Percentiles rank a stretch among this genome's conserved stretches.
phyloP scores from a whole-genome alignment of 2,113 vertebrate genomes.

The Ptychochromis oligacanthus region DNA sequence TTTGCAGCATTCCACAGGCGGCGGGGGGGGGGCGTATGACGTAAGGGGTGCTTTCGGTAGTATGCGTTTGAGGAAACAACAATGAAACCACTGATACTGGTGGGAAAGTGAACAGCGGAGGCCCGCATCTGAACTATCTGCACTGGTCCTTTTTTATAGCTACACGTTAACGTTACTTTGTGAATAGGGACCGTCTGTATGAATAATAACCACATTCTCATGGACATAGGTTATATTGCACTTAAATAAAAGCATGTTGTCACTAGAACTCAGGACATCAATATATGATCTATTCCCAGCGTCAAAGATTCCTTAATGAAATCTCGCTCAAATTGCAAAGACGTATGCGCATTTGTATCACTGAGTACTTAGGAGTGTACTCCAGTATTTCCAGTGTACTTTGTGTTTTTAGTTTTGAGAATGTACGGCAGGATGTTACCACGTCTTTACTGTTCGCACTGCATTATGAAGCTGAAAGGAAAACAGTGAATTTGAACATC shows the following conservation, averaged over 20 bases:
- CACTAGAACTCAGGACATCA: not conserved
- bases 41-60: conserved; percentile 31
- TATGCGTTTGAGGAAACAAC: not conserved
- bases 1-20: conserved; percentile 38
- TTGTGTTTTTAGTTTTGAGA: not conserved
- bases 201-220: not conserved
- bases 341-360: no score
- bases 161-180: not conserved
- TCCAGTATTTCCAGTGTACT: no score
- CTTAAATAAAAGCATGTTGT: not conserved
- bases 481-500: not conserved
- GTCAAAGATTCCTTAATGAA: not conserved
- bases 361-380: no score
- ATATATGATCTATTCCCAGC: not conserved
- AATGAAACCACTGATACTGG: not conserved
- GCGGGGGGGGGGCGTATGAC: conserved; percentile 24
- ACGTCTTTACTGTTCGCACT: not conserved
- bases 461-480: not conserved
- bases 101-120: not conserved
- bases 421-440: not conserved
- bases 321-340: not conserved
- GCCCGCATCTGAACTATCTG: not conserved
- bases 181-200: not conserved
- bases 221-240: not conserved
- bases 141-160: not conserved